Percentiles rank a stretch among this genome's conserved stretches.
Evolutionary conservation across 1,140 invertebrate species (phyloP).

Genomic region (Drosophila arawakana): DNA sequence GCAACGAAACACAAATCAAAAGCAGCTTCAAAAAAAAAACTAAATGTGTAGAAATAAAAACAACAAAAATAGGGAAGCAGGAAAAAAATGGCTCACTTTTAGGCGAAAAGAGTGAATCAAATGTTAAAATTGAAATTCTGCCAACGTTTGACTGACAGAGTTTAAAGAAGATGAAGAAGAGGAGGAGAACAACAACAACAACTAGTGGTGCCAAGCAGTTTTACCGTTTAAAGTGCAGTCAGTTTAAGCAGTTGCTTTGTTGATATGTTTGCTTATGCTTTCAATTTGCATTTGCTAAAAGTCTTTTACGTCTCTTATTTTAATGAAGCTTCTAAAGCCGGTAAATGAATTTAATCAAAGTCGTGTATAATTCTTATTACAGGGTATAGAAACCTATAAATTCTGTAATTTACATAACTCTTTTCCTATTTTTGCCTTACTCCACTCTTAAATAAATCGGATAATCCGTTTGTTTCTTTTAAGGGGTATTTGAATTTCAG

Average conservation of each 20-base stretch:
- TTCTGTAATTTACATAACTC: no score
- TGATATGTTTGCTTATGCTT: neutral
- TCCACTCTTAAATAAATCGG: no score
- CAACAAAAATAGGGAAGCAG: conserved; percentile 28
- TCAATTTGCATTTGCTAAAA: neutral
- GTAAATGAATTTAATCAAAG: no score
- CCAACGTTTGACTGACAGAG: conserved; percentile 34
- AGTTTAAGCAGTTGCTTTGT: conserved; percentile 29
- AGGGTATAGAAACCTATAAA: no score
- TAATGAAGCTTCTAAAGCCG: no score
- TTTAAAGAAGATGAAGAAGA: neutral
- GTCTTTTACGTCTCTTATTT: neutral
- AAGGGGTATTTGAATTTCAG: no score
- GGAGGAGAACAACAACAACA: conserved; percentile 15
- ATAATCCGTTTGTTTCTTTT: no score
- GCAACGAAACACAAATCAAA: conserved; percentile 76
- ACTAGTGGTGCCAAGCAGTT: conserved; percentile 3
- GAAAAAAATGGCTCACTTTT: conserved; percentile 30
- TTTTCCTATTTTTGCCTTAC: no score
- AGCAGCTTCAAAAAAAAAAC: conserved; percentile 38
- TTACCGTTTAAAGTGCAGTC: conserved; percentile 17
- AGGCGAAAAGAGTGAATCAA: conserved; percentile 46
- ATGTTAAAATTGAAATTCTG: conserved; percentile 57
- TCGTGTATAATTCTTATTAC: no score
- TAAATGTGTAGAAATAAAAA: conserved; percentile 45